These are phyloP conservation scores for Luffia ferchaultella DNA, from an alignment of 2,888 invertebrate genomes.

Conservation along the genomic window DNA sequence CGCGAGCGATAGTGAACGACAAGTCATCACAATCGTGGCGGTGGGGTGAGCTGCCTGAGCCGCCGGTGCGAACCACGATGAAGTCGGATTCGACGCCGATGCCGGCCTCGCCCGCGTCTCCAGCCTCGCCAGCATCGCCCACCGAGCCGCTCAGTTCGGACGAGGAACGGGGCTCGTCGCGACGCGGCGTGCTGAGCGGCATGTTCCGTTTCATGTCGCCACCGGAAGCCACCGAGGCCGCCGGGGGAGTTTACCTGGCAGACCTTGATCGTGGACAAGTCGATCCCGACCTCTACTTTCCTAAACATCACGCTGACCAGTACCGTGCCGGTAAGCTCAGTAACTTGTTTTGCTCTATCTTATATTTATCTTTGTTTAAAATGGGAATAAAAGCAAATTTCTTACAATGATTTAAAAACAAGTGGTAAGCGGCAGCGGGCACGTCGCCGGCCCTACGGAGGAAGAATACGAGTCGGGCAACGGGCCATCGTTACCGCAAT, in stretches of 20 bases:
- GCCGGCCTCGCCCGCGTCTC: constrained; percentile 19
- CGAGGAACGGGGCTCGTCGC: constrained; percentile 45
- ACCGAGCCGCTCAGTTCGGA: constrained; percentile 23
- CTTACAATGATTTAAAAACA: too few relatives aligned
- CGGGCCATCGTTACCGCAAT: constrained; percentile 94
- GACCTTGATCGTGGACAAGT: constrained; percentile 89
- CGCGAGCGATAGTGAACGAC: constrained; percentile 43
- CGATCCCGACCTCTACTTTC: constrained; percentile 94
- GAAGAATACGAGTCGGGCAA: constrained; percentile 97
- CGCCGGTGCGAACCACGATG: constrained; percentile 32
- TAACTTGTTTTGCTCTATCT: neutral
- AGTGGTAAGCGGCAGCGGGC: constrained; percentile 15
- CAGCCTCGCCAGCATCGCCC: constrained; percentile 28
- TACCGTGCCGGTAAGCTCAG: constrained; percentile 47
- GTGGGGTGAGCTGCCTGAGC: constrained; percentile 86
- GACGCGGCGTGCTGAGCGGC: constrained; percentile 82
- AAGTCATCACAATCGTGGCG: constrained; percentile 81
- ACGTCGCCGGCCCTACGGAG: constrained; percentile 68
- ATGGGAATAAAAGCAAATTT: too few relatives aligned
- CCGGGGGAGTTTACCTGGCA: constrained; percentile 90
- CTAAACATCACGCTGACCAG: constrained; percentile 70
- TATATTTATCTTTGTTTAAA: too few relatives aligned
- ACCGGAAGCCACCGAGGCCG: constrained; percentile 40
- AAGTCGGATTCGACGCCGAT: constrained; percentile 18
- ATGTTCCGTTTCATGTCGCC: constrained; percentile 90